Evolutionary conservation across 2,888 invertebrate genomes (phyloP), one percentile per base, ranked within the genome.

Genomic region (Drosophila pseudotalamancana): DNA sequence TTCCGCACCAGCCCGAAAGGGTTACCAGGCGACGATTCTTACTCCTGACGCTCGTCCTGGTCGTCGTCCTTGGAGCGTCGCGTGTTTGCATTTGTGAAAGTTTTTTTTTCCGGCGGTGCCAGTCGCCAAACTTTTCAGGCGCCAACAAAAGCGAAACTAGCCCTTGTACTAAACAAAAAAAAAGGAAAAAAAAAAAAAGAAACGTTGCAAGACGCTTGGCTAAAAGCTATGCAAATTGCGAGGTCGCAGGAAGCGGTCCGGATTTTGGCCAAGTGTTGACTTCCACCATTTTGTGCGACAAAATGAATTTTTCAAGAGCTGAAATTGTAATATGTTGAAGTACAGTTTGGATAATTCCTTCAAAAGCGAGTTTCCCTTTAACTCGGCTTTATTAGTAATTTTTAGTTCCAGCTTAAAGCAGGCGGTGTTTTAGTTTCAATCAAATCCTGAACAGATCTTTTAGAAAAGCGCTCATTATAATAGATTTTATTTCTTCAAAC

Each of bases 181-280:
- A 19, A 18, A 51, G 37, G 45, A 66, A 48, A 25, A 23, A 14
- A 11, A 45, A 19, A 19, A 49, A 39, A 48, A 40, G 45, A 42
- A 69, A 35, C 56, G 45, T 32, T n/a, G 54, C 40, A 37, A 48
- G 48, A 63, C 39, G 43, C 9, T 29, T 16, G 61, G 60, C 67
- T 83, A 80, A 86, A 73, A 68, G 80, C 80, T 76, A 83, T 83
- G 77, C 80, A 83, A 80, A 80, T 86, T 77, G 65, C 65, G 19
- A 23, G 23, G 43, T 9, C 32, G 21, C 18, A 8, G 23, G 11
- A 4, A 23, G 27, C 12, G 14, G 23, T 19, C 23, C 8, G 46
- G 19, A 18, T 37, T 23, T 57, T 51, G 75, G 64, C 61, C 71
- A 77, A 83, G 66, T 64, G 79, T 78, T 77, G 57, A 68, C 68